Evolutionary conservation across 1,140 invertebrate species (phyloP), one percentile per base, ranked within the genome.

Genomic region (Leguminivora glycinivorella): DNA sequence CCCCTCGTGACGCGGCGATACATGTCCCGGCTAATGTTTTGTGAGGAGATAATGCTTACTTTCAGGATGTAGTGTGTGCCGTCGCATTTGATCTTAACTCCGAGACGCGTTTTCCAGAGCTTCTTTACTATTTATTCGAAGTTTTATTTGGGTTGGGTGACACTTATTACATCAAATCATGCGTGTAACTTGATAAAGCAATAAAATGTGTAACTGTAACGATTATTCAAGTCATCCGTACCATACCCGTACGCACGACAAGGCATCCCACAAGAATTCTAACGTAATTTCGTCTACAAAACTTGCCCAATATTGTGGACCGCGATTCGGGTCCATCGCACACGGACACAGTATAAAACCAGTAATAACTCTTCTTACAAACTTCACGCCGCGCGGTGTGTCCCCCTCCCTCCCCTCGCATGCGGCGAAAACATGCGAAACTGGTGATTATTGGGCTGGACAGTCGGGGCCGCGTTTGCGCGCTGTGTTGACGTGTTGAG

Each of bases 231-330:
- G 56, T 25, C 56, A 58, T 14, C 31, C 31, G 31, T 38, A 38
- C 34, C 14, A 4, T 29, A 60, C 14, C 19, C 24, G 24, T n/a
- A 29, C 26, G 24, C 56, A 29, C 52, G 52, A 58, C 58, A 58
- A 24, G 56, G 22, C 56, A 14, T 58, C 24, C 56, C 25, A 29
- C 6, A 63, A 29, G 58, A 34, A 63, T 63, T 17, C 25, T 31
- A 17, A 63, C 70, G 69, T 69, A 67, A 75, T 79, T 80, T 77
- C 68, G 14, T n/a, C 25, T 5, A 29, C 58, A n/a, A 63, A 83
- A 83, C 77, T 76, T 83, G 82, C 81, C 78, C 76, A 81, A 86
- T 87, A 88, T 86, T 80, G 77, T 84, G 72, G 75, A 81, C 73
- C 81, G 72, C 69, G 78, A 76, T 70, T 80, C 74, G 81, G 78